Evolutionary conservation across 2,797 vertebrate species (phyloP), one percentile per base, ranked within the genome.

Genomic region (Oceanodroma leucorhoa): DNA sequence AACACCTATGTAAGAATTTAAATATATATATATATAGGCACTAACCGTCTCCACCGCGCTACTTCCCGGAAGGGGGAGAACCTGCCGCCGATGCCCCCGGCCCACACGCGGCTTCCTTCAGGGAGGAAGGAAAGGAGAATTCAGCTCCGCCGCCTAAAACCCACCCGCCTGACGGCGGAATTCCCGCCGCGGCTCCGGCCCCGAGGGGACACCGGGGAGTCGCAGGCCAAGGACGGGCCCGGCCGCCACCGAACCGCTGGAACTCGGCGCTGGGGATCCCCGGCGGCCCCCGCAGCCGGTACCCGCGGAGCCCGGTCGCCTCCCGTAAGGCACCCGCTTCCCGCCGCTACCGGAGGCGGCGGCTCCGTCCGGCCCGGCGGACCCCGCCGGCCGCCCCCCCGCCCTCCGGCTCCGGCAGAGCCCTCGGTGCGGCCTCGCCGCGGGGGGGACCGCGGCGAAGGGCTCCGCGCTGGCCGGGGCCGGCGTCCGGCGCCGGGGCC

Each of bases 1-100:
- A 15, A 27, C 50, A 2, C 29, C 15, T 0, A 0, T 0, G 5
- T 4, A 2, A 23, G 15, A 4, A 29, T 23, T 32, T 15, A 14
- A 22, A 43, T 11, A 43, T 23, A 8, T n/a, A 22, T 10, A 23
- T 5, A 19, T 5, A 15, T 2, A 40, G 9, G 51, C n/a, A 53
- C 51, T 29, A 5, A 46, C 78, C 53, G 15, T 14, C 19, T 19
- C 18, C 26, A 1, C 34, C 2, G 1, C 2, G 21, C 6, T 13
- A 10, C 27, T 41, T 13, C 58, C 61, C 34, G 0, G 32, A 21
- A 26, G 10, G 9, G 10, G 0, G 43, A 24, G 32, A 30, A 20
- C 16, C 64, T 5, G 43, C 20, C n/a, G 30, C 16, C 8, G 24
- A 11, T 1, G 45, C 34, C 65, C 27, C 65, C 6, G 7, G 64